Conservation (phyloP, 2,797 vertebrate genomes). For the Iguana delicatissima region DNA sequence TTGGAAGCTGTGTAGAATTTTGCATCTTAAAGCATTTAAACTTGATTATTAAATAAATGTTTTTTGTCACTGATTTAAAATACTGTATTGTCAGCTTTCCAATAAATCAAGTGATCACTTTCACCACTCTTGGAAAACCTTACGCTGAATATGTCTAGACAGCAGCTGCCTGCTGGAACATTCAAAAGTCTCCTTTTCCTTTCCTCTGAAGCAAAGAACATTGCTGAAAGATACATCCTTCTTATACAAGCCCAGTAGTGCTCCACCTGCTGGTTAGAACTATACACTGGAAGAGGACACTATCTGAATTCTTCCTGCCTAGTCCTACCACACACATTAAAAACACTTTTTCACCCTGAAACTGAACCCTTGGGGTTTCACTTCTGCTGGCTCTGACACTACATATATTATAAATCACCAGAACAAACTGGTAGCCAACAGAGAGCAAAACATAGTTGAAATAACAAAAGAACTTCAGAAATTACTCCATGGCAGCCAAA, state of each 20-base stretch:
- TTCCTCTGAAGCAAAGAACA: neutral
- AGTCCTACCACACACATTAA: neutral
- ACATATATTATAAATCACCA: neutral
- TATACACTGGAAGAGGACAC: neutral
- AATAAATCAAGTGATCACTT: neutral
- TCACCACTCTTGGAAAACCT: neutral
- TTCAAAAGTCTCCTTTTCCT: neutral
- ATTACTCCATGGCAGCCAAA: neutral
- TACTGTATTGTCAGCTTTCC: neutral
- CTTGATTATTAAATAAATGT: conserved; percentile 10
- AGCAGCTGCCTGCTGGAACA: neutral
- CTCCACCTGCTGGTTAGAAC: neutral
- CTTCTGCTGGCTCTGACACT: neutral
- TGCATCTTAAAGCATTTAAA: neutral
- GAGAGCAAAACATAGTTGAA: neutral
- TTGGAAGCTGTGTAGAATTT: neutral
- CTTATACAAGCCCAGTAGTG: neutral
- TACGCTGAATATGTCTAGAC: conserved; percentile 22
- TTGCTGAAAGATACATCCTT: conserved; percentile 30
- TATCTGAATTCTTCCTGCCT: neutral
- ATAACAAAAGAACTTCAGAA: neutral
- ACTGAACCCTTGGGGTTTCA: neutral
- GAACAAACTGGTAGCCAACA: neutral
- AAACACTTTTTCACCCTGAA: neutral
- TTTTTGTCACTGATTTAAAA: neutral